phyloP scores from a whole-genome alignment of 2,113 vertebrate genomes.

The Phocoena phocoena region DNA sequence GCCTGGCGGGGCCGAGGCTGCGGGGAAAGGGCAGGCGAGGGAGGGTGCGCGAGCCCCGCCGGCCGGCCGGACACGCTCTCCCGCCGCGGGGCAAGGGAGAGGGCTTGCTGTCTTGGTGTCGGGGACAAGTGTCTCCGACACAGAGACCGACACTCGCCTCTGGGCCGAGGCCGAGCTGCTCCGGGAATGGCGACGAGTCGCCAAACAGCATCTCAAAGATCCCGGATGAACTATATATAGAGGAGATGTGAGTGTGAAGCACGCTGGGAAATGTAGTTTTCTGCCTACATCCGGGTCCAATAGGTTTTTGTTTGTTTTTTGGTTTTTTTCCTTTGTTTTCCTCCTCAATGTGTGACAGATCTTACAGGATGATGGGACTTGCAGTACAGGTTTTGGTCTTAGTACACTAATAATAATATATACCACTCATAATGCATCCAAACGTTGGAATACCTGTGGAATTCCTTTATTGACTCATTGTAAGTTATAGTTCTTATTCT shows the following conservation, averaged over 20 bases:
- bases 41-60: conserved; percentile 73
- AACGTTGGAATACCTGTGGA: background rate
- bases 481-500: background rate
- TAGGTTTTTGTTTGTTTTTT: background rate
- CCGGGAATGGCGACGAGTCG: conserved; percentile 81
- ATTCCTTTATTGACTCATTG: background rate
- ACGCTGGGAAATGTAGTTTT: conserved; percentile 71
- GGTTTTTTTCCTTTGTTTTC: background rate
- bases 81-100: conserved; percentile 73
- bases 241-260: background rate
- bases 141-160: conserved; percentile 67
- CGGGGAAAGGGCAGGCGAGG: conserved; percentile 40
- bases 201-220: conserved; percentile 77
- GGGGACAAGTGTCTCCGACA: conserved; percentile 73
- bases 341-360: fast-evolving
- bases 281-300: background rate
- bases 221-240: conserved; percentile 76
- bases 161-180: conserved; percentile 67
- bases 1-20: conserved; percentile 68
- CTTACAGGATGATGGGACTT: background rate
- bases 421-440: background rate
- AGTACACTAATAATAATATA: background rate
- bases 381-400: background rate
- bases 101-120: conserved; percentile 66
- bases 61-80: conserved; percentile 76